A percentile compares a stretch with the other conserved stretches of the same genome.
Evolutionary conservation across 2,888 invertebrate genomes (phyloP).

Genomic region (Trichogramma evanescens): DNA sequence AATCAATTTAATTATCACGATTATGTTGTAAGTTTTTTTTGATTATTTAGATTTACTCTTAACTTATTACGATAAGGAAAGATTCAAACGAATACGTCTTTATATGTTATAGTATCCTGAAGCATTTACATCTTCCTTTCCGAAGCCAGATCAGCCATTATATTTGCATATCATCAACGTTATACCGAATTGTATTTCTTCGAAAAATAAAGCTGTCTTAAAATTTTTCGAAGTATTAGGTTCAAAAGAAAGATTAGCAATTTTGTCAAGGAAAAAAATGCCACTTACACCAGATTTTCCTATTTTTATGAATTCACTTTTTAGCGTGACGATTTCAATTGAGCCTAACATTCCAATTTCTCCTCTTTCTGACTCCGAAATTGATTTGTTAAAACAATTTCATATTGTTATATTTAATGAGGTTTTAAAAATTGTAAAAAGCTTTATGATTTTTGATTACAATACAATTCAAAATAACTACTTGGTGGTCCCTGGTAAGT

Average conservation of each 20-base stretch:
- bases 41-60: constrained; percentile 1
- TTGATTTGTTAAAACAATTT: constrained; percentile 56
- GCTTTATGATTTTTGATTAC: constrained; percentile 57
- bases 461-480: constrained; percentile 50
- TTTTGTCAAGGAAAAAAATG: constrained; percentile 57
- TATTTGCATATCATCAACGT: constrained; percentile 58
- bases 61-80: neutral
- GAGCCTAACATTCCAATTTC: constrained; percentile 47
- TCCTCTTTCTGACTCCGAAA: constrained; percentile 27
- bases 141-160: constrained; percentile 38
- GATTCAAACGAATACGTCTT: neutral
- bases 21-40: constrained; percentile 29
- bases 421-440: constrained; percentile 59
- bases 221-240: constrained; percentile 53
- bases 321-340: constrained; percentile 31
- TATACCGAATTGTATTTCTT: constrained; percentile 50
- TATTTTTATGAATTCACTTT: constrained; percentile 56
- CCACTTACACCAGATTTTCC: constrained; percentile 60
- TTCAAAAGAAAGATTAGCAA: constrained; percentile 54
- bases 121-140: constrained; percentile 40
- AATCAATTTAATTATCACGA: constrained; percentile 32
- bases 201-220: constrained; percentile 48
- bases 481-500: constrained; percentile 42
- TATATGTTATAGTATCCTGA: constrained; percentile 50
- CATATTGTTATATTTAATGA: constrained; percentile 70